phyloP scores from a whole-genome alignment of 30 jellyfish, hydroid and myxozoan species.

The Pelagia noctiluca region DNA sequence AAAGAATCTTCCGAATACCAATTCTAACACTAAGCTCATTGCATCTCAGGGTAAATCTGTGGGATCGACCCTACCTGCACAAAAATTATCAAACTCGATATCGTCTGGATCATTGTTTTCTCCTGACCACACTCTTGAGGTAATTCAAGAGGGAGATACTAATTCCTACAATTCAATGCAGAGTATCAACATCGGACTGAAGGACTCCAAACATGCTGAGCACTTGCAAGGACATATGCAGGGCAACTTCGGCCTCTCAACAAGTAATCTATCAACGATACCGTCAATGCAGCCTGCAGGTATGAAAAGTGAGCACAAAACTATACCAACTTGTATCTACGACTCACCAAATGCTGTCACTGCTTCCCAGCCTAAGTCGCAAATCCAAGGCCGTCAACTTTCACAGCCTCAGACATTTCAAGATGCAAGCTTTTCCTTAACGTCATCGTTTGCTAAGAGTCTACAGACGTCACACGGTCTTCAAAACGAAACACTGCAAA shows the following conservation, averaged over 20 bases:
- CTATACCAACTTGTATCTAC: neutral
- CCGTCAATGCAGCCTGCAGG: neutral
- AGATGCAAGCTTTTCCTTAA: too few relatives aligned
- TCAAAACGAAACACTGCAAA: too few relatives aligned
- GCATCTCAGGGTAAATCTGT: too few relatives aligned
- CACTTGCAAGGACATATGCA: neutral
- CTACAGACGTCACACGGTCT: too few relatives aligned
- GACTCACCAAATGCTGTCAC: too few relatives aligned
- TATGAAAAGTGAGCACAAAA: neutral
- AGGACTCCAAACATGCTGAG: neutral
- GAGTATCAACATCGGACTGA: slow-evolving; percentile 41
- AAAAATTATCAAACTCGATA: neutral
- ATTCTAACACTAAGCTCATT: too few relatives aligned
- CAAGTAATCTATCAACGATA: neutral
- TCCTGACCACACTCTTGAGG: slow-evolving; percentile 58
- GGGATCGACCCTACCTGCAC: too few relatives aligned
- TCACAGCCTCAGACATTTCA: too few relatives aligned
- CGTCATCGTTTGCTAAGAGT: too few relatives aligned
- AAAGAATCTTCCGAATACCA: too few relatives aligned
- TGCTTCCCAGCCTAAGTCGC: too few relatives aligned
- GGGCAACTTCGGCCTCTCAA: neutral
- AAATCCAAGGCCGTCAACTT: too few relatives aligned
- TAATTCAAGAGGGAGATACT: slow-evolving; percentile 71
- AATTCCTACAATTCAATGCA: slow-evolving; percentile 39
- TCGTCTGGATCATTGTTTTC: neutral